phyloP scores from a whole-genome alignment of 2,888 invertebrate genomes.

The Trachelus iudaicus region DNA sequence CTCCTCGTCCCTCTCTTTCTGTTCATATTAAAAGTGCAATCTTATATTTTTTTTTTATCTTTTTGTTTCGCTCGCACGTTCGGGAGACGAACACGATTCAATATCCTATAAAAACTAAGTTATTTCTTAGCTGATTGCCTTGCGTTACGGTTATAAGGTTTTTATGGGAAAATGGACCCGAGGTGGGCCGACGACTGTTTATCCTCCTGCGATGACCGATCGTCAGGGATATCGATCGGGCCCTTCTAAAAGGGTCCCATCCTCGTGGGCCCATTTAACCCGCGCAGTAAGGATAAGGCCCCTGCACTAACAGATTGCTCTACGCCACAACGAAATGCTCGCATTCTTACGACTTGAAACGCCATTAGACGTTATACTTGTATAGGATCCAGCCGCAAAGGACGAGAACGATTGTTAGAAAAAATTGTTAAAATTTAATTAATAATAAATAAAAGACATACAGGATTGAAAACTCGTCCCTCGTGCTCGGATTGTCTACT shows the following conservation, averaged over 20 bases:
- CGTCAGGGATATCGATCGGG: constrained; percentile 10
- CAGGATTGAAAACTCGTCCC: neutral
- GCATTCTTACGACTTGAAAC: constrained; percentile 8
- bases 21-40: neutral
- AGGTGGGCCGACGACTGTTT: neutral
- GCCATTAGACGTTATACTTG: neutral
- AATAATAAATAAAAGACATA: neutral
- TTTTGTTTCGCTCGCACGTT: constrained; percentile 14
- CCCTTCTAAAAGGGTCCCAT: constrained; percentile 14
- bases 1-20: constrained; percentile 9
- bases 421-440: neutral
- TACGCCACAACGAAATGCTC: constrained; percentile 58
- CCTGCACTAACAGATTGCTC: constrained; percentile 65
- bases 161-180: neutral
- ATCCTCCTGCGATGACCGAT: neutral
- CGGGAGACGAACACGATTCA: constrained; percentile 53
- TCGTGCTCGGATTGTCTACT: neutral
- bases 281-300: constrained; percentile 65
- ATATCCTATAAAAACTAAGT: constrained; percentile 66
- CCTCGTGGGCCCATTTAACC: constrained; percentile 32
- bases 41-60: constrained; percentile 4
- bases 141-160: constrained; percentile 56
- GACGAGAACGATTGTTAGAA: neutral
- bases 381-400: neutral
- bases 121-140: constrained; percentile 66